Base-by-base conservation (phyloP, 1,140 invertebrate species). In the Rhizoglyphus robini region DNA sequence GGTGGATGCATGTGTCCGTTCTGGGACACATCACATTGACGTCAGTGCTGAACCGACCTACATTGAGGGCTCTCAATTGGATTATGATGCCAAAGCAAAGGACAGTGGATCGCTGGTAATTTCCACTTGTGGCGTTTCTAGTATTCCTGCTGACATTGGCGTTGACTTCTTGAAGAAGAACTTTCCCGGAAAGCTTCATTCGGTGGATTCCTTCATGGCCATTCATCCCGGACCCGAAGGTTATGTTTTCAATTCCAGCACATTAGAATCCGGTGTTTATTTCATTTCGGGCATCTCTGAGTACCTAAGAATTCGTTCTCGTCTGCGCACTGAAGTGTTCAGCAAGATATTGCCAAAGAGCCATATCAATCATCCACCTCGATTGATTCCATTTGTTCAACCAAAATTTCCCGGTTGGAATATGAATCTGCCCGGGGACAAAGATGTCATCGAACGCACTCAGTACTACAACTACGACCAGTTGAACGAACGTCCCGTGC, bases 1-100 rank as follows among this genome's bases (percentile, higher is more conserved):
- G n/a, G 85, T 96, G 0, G 85, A 86, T 71, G 88, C 90, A 4
- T 94, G 91, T 70, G 82, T 98, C 48, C 83, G 84, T 60, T 81
- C 82, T 57, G 81, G 81, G 66, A 85, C 90, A 0, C 84, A 91
- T 78, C 85, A 95, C 75, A 81, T 97, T 4, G 94, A 98, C 78
- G 84, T 96, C 20, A 88, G 83, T 75, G 92, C 88, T 18, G 92
- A 96, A 76, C 86, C 90, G 1, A 80, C 84, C 76, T 96, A 83
- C 60, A 34, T 96, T 74, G 90, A 96, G 76, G 78, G 71, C 29
- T 88, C 93, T 78, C 87, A 90, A 74, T 72, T 92, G 48, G 77
- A 86, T 69, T 91, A 94, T 75, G 79, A 88, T 71, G 78, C 84
- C 61, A 74, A 79, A 59, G 93, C 94, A 0, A 76, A 83, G 72